Evolutionary conservation across 2,888 invertebrate species (phyloP).

Genomic region (Crocallis elinguaria): DNA sequence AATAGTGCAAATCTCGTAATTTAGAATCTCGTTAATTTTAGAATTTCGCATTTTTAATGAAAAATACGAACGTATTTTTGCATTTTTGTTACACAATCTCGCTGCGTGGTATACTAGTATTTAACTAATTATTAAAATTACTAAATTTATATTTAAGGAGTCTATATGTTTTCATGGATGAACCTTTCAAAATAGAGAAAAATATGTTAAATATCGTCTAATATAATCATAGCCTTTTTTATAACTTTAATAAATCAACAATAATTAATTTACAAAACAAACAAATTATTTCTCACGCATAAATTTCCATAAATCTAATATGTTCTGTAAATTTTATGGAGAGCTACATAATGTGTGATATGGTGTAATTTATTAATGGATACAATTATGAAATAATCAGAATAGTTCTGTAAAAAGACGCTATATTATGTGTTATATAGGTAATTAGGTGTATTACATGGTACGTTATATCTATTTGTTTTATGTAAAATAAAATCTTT

Average conservation of each 20-base stretch:
- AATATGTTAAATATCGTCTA: too few relatives aligned
- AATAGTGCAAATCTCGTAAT: conserved; percentile 10
- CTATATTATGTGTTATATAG: too few relatives aligned
- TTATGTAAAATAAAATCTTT: not conserved
- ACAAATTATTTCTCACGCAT: conserved; percentile 7
- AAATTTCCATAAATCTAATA: conserved; percentile 8
- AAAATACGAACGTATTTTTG: too few relatives aligned
- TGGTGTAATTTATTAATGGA: conserved; percentile 6
- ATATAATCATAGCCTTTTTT: too few relatives aligned
- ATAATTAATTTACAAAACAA: conserved; percentile 3
- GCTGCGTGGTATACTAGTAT: too few relatives aligned
- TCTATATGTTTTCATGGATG: too few relatives aligned
- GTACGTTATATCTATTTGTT: not conserved
- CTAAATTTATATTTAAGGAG: too few relatives aligned
- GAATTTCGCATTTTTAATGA: too few relatives aligned
- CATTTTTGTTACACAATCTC: too few relatives aligned
- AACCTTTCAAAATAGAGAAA: too few relatives aligned
- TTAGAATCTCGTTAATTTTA: not conserved
- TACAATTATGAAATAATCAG: conserved; percentile 1
- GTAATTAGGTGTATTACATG: too few relatives aligned
- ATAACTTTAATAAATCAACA: not conserved
- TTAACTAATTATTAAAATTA: too few relatives aligned
- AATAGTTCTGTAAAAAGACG: not conserved
- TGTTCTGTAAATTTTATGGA: not conserved
- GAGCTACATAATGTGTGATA: not conserved